Evolutionary conservation across 2,113 vertebrate species (phyloP), one percentile per base, ranked within the genome.

Genomic region (rat (Rattus norvegicus)): DNA sequence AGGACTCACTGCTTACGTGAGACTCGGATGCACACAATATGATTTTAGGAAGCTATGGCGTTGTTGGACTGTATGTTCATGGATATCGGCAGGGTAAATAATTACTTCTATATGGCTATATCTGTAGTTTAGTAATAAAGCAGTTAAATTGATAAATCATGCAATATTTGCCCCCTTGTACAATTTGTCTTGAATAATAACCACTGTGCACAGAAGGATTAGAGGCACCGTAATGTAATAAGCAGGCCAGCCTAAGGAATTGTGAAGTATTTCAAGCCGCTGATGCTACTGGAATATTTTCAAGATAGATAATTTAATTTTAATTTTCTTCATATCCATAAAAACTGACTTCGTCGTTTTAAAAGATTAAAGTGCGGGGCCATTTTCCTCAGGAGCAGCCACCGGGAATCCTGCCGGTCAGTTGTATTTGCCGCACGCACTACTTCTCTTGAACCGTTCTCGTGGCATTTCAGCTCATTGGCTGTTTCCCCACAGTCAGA

Each of bases 281-380:
- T 76, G 24, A 75, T 93, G 52, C 92, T 24, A 92, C 22, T 63
- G 19, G 59, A 76, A 52, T n/a, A 63, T 73, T 63, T 86, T 87
- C 52, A 88, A 24, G 28, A 83, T 43, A 70, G 70, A 72, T 93
- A 94, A 94, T 61, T 2, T 88, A 92, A 92, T 93, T 90, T 86
- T 6, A 85, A 39, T 73, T 19, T 22, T 77, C n/a, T 89, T 20
- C 52, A n/a, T 88, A 61, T 36, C 17, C 76, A 92, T 65, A 56
- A 96, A 96, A 87, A 88, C 75, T 54, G 19, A 92, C 63, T 63
- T 47, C 33, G 9, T 4, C 22, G 52, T 94, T 92, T 67, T 36
- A 12, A 86, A 91, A 90, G 63, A n/a, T 61, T 49, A 39, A 70
- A 30, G 22, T 73, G n/a, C 22, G 65, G 28, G 77, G 39, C 19